Percentiles rank a stretch among this genome's conserved stretches.
These are phyloP conservation scores for Dicranocentrus wangi DNA, from an alignment of 2,888 invertebrate genomes.

Conservation along the genomic window DNA sequence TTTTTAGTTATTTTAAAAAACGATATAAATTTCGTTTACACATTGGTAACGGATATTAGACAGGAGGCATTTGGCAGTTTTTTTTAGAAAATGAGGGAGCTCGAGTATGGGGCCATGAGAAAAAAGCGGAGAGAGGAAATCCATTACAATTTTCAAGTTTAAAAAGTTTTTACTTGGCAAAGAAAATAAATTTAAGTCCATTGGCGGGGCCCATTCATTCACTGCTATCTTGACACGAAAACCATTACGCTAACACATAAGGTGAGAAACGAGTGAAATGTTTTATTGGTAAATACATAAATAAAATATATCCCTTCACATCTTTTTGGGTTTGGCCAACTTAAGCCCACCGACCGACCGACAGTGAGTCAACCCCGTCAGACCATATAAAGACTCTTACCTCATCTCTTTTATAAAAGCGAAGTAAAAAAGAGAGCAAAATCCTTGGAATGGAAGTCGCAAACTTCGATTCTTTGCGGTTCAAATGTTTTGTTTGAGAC, in stretches of 20 bases:
- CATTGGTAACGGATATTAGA: too few species aligned
- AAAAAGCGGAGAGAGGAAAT: slow-evolving; percentile 52
- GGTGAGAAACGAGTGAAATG: slow-evolving; percentile 65
- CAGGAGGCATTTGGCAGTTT: too few species aligned
- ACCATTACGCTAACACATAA: slow-evolving; percentile 48
- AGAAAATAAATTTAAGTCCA: slow-evolving; percentile 52
- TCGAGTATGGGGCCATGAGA: too few species aligned
- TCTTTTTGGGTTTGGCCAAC: slow-evolving; percentile 58
- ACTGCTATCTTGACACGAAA: slow-evolving; percentile 40
- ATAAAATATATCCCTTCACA: slow-evolving; percentile 48
- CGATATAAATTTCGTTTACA: too few species aligned
- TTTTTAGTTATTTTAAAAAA: too few species aligned
- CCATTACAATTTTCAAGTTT: slow-evolving; percentile 64
- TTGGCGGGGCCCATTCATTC: slow-evolving; percentile 38
- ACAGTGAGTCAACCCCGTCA: slow-evolving; percentile 50
- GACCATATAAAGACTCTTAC: slow-evolving; percentile 60
- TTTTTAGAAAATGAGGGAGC: too few species aligned
- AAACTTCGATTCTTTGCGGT: slow-evolving; percentile 38
- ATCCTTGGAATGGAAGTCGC: slow-evolving; percentile 49
- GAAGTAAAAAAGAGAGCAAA: slow-evolving; percentile 49
- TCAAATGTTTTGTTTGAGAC: slow-evolving; percentile 32
- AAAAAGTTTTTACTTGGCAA: slow-evolving; percentile 51
- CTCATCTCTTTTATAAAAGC: slow-evolving; percentile 35
- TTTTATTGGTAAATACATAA: slow-evolving; percentile 61
- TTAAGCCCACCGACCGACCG: slow-evolving; percentile 42